Conservation (phyloP, 23 tunicate genomes). For the Botrylloides violaceus region DNA sequence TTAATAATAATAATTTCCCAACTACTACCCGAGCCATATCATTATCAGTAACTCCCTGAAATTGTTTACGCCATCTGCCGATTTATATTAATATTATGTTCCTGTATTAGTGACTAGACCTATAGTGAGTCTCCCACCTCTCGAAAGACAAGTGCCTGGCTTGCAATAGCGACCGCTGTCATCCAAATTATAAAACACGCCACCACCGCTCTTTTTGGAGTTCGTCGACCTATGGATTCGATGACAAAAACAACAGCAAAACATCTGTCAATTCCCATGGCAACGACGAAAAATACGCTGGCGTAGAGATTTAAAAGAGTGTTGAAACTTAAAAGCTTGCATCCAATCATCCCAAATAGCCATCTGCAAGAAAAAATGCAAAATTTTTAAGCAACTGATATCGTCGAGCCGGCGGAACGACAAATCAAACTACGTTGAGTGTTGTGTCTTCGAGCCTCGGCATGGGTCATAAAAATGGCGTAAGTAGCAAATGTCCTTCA, state of each 20-base stretch:
- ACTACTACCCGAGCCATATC: too few species aligned
- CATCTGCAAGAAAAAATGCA: constrained; percentile 55
- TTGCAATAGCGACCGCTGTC: constrained; percentile 45
- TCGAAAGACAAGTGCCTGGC: constrained; percentile 43
- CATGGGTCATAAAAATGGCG: too few species aligned
- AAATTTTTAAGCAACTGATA: too few species aligned
- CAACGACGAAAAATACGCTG: constrained; percentile 80
- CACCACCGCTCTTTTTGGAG: constrained; percentile 46
- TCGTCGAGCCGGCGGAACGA: too few species aligned
- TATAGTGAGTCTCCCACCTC: constrained; percentile 28
- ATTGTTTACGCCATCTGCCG: too few species aligned
- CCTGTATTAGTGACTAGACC: too few species aligned
- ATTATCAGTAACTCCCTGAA: too few species aligned
- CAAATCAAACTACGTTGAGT: too few species aligned
- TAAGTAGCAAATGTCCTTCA: too few species aligned
- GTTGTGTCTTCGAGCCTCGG: too few species aligned
- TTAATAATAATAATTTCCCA: too few species aligned
- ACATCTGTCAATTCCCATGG: constrained; percentile 87
- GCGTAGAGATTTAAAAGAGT: constrained; percentile 85
- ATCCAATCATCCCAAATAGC: constrained; percentile 76
- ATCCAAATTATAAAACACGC: constrained; percentile 58
- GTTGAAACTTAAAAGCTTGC: constrained; percentile 62
- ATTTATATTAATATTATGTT: too few species aligned
- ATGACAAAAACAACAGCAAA: constrained; percentile 69
- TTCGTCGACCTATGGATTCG: constrained; percentile 40